These are phyloP conservation scores for Parnassius glacialis DNA, from an alignment of 2,888 invertebrate genomes.

Conservation along the genomic window DNA sequence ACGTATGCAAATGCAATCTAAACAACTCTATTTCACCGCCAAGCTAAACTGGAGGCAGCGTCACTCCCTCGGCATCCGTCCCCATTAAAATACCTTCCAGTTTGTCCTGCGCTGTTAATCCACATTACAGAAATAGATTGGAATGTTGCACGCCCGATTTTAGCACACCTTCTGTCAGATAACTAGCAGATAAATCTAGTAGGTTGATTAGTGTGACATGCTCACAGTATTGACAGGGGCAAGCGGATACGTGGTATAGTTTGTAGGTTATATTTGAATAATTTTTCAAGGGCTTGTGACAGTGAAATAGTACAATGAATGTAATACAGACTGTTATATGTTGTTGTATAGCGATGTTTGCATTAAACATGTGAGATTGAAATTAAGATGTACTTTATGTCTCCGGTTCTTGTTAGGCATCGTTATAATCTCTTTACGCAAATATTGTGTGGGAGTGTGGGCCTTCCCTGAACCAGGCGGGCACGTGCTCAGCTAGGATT, in stretches of 20 bases:
- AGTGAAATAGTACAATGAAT: too few species aligned
- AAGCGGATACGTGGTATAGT: conserved; percentile 8
- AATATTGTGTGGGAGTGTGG: too few species aligned
- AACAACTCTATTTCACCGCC: conserved; percentile 11
- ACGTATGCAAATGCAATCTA: conserved; percentile 14
- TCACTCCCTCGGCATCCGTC: conserved; percentile 44
- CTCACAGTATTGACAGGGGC: conserved; percentile 12
- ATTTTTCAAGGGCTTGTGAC: too few species aligned
- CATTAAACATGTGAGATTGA: too few species aligned
- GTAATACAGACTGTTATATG: too few species aligned
- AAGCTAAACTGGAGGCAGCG: conserved; percentile 17
- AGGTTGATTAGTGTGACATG: conserved; percentile 29
- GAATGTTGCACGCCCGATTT: conserved; percentile 57
- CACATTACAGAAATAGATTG: conserved; percentile 60
- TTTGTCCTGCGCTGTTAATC: conserved; percentile 40
- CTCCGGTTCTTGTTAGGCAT: too few species aligned
- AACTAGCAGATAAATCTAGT: conserved; percentile 28
- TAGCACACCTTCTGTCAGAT: conserved; percentile 45
- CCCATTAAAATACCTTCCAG: conserved; percentile 52
- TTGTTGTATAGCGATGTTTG: too few species aligned
- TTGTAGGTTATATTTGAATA: not conserved
- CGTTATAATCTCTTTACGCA: too few species aligned
- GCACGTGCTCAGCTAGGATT: too few species aligned
- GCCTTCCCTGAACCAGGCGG: too few species aligned
- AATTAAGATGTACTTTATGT: too few species aligned